Evolutionary conservation across 2,888 invertebrate genomes (phyloP).

Genomic region (Zhengitettix transpicula): DNA sequence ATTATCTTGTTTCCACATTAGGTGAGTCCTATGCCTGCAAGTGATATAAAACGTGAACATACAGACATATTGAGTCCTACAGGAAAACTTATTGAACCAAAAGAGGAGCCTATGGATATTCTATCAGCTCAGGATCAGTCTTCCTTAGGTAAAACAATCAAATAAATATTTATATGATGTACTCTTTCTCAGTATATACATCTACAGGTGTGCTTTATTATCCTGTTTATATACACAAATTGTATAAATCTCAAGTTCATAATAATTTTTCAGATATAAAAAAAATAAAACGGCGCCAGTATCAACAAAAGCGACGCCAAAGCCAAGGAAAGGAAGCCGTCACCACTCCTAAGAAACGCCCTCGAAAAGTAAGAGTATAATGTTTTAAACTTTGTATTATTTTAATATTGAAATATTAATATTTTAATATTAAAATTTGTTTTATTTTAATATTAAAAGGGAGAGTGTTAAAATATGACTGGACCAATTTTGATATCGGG

Average conservation of each 20-base stretch:
- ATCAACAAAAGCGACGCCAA: constrained; percentile 66
- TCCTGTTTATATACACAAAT: no score
- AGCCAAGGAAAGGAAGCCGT: constrained; percentile 52
- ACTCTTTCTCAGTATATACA: no score
- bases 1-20: neutral
- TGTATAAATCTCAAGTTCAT: no score
- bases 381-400: neutral
- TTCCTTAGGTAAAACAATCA: constrained; percentile 6
- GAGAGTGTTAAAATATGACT: no score
- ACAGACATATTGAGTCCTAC: constrained; percentile 27
- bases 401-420: no score
- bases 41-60: constrained; percentile 19
- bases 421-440: neutral
- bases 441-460: no score
- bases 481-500: no score
- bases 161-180: neutral
- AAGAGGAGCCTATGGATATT: neutral
- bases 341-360: constrained; percentile 53
- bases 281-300: constrained; percentile 57
- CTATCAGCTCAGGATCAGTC: constrained; percentile 7
- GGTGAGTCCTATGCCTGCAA: constrained; percentile 20
- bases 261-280: constrained; percentile 21
- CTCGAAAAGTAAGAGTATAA: constrained; percentile 43
- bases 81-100: constrained; percentile 23
- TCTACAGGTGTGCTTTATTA: no score